Base-by-base conservation (phyloP, 2,888 invertebrate species). In the Temnothorax unifasciatus region DNA sequence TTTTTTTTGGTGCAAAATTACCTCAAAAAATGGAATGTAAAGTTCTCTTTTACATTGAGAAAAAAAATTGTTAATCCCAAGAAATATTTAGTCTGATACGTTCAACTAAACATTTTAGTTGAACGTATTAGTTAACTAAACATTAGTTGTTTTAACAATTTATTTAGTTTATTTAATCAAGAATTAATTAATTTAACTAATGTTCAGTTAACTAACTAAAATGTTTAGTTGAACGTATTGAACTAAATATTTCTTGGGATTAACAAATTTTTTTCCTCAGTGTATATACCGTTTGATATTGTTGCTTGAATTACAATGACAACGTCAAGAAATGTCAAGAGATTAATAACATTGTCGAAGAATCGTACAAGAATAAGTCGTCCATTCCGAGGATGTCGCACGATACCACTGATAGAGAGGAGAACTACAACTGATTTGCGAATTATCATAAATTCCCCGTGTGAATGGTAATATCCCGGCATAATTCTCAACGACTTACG, bases 361-460 rank as follows among this genome's bases (percentile, higher is more conserved):
- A 61, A 63, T 63, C 34, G n/a, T 61, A 11, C n/a, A n/a, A 59
- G 18, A 5, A n/a, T n/a, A n/a, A 13, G 8, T 75, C 15, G 3
- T 34, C 3, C 29, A 29, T 34, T 34, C 21, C 21, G 38, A 50
- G 25, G 1, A 29, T 4, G n/a, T 59, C 73, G n/a, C 34, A 29
- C 54, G 38, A 71, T 59, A 74, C 76, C 21, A 38, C 81, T 50
- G 34, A 79, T 61, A 57, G 21, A 71, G 57, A 79, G 57, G 21
- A 68, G 13, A 52, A 21, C 13, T 44, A 34, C 29, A 63, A 64
- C 44, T 64, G 86, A 81, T 34, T 79, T 47, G 83, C 61, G 87
- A 90, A 92, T 92, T 92, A 92, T 85, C 92, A 92, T 92, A 90
- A 92, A 92, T 89, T 85, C 85, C 69, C 86, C 76, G 88, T 89